Base-by-base conservation (phyloP, 1,140 invertebrate species). In the Zaprionus inermis region DNA sequence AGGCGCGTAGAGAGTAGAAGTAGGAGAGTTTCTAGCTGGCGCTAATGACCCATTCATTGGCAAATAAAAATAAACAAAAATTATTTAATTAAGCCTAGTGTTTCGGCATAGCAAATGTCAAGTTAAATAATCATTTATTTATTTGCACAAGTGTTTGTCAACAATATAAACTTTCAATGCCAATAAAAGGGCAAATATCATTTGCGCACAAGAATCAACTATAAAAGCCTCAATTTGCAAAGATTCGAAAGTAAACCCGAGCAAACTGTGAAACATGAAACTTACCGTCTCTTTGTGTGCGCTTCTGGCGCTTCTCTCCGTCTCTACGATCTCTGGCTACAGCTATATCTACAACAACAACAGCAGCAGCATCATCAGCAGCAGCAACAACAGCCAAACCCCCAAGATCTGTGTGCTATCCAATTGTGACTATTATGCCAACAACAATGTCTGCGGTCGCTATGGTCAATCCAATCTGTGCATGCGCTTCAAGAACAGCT, bases 401-500 rank as follows among this genome's bases (percentile, higher is more conserved):
- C 65, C 83, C 10, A 76, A 38, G 49, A 24, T 88, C 16, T 86
- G 82, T n/a, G 11, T 69, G 2, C 30, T 86, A 5, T 7, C 3
- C 20, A 63, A 77, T 38, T 86, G 82, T 44, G 63, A 65, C 20
- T 55, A 38, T 4, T 65, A 16, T 49, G 54, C 76, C 3, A 57
- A 28, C 2, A 65, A n/a, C 3, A 88, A 79, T 54, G 69, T 56
- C 24, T 86, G 82, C 10, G 82, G 36, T 7, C 66, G 63, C 11
- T 74, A 36, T n/a, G 82, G 83, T 2, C 3, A 52, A 20, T 86
- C 82, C 3, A 88, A 79, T 88, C 83, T 88, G 5, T 86, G 82
- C 72, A 76, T 57, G 10, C 82, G 79, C 14, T 86, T 86, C 63
- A 52, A 5, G 28, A 86, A 86, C 64, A 79, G 28, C 18, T 86